Evolutionary conservation across 23 tunicate genomes (phyloP).

Genomic region (Botrylloides violaceus): DNA sequence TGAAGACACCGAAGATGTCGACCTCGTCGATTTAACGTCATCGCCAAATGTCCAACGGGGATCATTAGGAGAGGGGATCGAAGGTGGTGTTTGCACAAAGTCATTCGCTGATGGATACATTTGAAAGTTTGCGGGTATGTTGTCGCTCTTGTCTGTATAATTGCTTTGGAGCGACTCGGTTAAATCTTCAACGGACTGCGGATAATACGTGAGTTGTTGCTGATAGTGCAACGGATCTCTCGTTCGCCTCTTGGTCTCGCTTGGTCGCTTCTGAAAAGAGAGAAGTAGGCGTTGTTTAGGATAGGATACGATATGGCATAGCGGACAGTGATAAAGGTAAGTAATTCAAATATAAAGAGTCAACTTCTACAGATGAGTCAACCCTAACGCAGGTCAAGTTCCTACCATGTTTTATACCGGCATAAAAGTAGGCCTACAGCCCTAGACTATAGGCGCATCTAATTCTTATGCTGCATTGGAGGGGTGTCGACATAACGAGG

Average conservation of each 20-base stretch:
- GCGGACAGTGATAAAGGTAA: too few species aligned
- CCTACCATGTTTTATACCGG: too few species aligned
- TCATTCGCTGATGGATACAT: background rate
- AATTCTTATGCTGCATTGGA: too few species aligned
- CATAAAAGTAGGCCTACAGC: too few species aligned
- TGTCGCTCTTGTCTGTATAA: background rate
- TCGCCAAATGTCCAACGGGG: constrained; percentile 6
- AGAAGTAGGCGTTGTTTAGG: too few species aligned
- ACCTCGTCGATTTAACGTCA: background rate
- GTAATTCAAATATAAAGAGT: too few species aligned
- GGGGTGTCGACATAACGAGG: too few species aligned
- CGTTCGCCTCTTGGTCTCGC: constrained; percentile 33
- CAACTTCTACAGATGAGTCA: too few species aligned
- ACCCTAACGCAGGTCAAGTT: too few species aligned
- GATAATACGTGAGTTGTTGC: constrained; percentile 29
- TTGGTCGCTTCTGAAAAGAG: constrained; percentile 63
- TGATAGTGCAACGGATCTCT: constrained; percentile 73
- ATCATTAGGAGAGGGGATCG: constrained; percentile 1
- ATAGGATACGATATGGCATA: too few species aligned
- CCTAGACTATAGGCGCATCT: too few species aligned
- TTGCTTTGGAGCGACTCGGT: background rate
- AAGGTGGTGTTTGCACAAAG: constrained; percentile 33
- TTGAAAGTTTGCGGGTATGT: background rate
- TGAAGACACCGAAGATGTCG: constrained; percentile 7
- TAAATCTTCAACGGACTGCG: constrained; percentile 35